Percentiles rank a stretch among this genome's conserved stretches.
These are phyloP conservation scores for Gnatocerus cornutus DNA, from an alignment of 2,888 invertebrate genomes.

Conservation along the genomic window DNA sequence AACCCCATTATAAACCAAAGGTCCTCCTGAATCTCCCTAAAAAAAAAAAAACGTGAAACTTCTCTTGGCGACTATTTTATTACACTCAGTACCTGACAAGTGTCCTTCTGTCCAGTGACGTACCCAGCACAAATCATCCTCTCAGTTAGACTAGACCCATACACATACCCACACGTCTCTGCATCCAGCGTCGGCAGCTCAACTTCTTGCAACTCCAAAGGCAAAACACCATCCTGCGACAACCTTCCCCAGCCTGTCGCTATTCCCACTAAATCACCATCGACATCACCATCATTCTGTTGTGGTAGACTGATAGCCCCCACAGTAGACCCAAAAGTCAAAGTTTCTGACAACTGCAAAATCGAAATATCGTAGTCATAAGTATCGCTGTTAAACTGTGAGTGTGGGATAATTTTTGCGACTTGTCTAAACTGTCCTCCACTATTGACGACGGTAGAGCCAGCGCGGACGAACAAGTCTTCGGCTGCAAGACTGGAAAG, in stretches of 20 bases:
- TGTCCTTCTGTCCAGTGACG: slow-evolving; percentile 57
- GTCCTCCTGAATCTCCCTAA: slow-evolving; percentile 74
- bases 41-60: slow-evolving; percentile 27
- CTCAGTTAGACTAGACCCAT: slow-evolving; percentile 47
- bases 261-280: slow-evolving; percentile 68
- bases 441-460: slow-evolving; percentile 72
- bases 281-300: slow-evolving; percentile 63
- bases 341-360: slow-evolving; percentile 69
- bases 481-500: slow-evolving; percentile 19
- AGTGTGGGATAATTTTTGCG: slow-evolving; percentile 70
- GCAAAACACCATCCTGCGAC: slow-evolving; percentile 61
- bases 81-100: slow-evolving; percentile 58
- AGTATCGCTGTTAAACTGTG: slow-evolving; percentile 62
- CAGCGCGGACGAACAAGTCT: slow-evolving; percentile 68
- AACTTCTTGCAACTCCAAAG: slow-evolving; percentile 55
- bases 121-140: slow-evolving; percentile 61
- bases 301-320: slow-evolving; percentile 69
- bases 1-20: slow-evolving; percentile 54
- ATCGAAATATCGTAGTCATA: slow-evolving; percentile 74
- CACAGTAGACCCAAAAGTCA: slow-evolving; percentile 67
- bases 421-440: slow-evolving; percentile 73
- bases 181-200: slow-evolving; percentile 58
- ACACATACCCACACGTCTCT: slow-evolving; percentile 51
- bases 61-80: neutral
- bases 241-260: slow-evolving; percentile 73